Conservation (phyloP, 2,888 invertebrate genomes). For the Neria commutata region DNA sequence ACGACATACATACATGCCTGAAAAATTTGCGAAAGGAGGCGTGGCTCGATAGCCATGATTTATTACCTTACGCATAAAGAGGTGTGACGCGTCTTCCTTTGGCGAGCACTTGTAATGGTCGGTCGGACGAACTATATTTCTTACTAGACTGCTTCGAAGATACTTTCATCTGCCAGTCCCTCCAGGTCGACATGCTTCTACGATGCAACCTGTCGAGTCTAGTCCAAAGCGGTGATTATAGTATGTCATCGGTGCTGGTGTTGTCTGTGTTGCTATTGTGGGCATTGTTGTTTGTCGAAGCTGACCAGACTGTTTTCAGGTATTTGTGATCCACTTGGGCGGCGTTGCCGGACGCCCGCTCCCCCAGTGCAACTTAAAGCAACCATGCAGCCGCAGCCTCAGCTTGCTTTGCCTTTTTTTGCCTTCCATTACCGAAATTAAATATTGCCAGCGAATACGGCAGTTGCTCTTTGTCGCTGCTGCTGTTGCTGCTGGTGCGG, state of each 20-base stretch:
- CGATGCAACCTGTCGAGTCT: not conserved
- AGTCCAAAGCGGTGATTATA: no score
- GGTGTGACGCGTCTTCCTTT: no score
- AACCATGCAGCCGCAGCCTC: conserved; percentile 1
- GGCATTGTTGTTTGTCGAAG: not conserved
- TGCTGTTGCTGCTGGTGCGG: conserved; percentile 5
- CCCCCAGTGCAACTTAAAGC: no score
- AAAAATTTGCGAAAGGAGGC: no score
- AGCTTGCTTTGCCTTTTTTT: conserved; percentile 35
- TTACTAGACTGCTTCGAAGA: not conserved
- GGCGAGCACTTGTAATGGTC: no score
- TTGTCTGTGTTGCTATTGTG: not conserved
- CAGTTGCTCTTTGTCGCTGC: conserved; percentile 11
- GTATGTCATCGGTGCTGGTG: not conserved
- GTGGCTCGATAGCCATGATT: no score
- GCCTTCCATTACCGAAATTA: conserved; percentile 54
- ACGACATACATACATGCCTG: no score
- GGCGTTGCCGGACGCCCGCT: no score
- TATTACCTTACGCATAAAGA: no score
- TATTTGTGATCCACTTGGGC: no score
- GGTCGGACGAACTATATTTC: no score
- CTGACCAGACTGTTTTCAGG: not conserved
- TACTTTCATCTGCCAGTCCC: not conserved
- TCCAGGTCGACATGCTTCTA: not conserved
- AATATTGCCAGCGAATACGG: conserved; percentile 37